Evolutionary conservation across 2,888 invertebrate species (phyloP), one percentile per base, ranked within the genome.

Genomic region (Tanypteryx hageni): DNA sequence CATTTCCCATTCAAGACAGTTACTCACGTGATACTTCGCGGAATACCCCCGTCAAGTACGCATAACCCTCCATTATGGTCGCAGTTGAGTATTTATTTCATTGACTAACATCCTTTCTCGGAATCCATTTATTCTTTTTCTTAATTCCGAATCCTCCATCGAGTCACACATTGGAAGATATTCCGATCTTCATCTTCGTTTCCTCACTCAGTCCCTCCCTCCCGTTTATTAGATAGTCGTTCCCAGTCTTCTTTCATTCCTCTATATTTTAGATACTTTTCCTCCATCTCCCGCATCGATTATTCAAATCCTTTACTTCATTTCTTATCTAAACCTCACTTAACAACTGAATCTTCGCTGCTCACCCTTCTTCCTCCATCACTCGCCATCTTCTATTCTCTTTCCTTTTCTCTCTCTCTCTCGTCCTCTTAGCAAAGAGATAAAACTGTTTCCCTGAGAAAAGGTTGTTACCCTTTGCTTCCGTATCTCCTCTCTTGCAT

Each of bases 311-410:
- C 76, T 76, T 44, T 5, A 1, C 44, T 44, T 44, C 76, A 9
- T 76, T 18, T 27, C 76, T 76, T 76, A 76, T 76, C 76, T 76
- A 76, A 76, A 76, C n/a, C 76, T 76, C 76, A 27, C 76, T 76
- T 76, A 76, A 76, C 76, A 76, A 76, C 76, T 27, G 76, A 76
- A 76, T 76, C 76, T 22, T 76, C 27, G 76, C 76, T 27, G 76
- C 27, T 22, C 76, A 18, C 18, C 68, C 5, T 5, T 5, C 44
- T 44, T 44, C 68, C 68, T 44, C 68, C 68, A 68, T 68, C 8
- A 18, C 68, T n/a, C 68, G 18, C 18, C 68, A 44, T n/a, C 18
- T n/a, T 18, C 44, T 5, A 44, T 44, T 44, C 44, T 44, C 44
- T 27, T 76, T 76, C 76, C 76, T 11, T 76, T 22, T 76, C 76